Base-by-base conservation (phyloP, 2,888 invertebrate genomes). In the Trissolcus japonicus region DNA sequence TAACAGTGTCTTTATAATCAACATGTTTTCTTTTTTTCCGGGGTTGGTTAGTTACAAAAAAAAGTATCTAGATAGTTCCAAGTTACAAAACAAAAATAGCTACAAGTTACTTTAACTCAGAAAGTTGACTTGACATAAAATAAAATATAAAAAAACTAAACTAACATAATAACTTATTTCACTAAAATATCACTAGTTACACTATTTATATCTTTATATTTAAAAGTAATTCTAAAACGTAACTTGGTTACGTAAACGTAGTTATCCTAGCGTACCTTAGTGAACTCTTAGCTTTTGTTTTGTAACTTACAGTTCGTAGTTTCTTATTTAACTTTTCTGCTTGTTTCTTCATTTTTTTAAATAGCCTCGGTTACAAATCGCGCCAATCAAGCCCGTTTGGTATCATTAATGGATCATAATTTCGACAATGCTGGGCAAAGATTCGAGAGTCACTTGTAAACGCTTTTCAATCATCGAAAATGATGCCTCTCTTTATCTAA, bases 391-490 rank as follows among this genome's bases (percentile, higher is more conserved):
- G 9, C 9, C 35, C 35, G 9, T 6, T 35, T 9, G 53, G 41
- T 54, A 63, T 17, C 53, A 63, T 14, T 35, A 19, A 55, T 40
- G 25, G 25, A 50, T 67, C n/a, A 16, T 68, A 72, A 66, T 60
- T 53, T 56, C 46, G 50, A 51, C 41, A 57, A 50, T 56, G 67
- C 76, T 66, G 66, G 35, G 57, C 19, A 53, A 66, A 72, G 72
- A 77, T 77, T 77, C 66, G 67, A 72, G 72, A 77, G 59, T 68
- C 59, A 71, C 19, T 63, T 63, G 35, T 63, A 50, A n/a, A 62
- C 17, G 21, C 19, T 51, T 51, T 69, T 61, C 43, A 55, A 48
- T 69, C 54, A 19, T 61, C 40, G 40, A 35, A 35, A 35, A 1
- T 40, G 53, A 17, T 40, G 54, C 17, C 53, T 59, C 25, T 25